Percentiles rank a stretch among this genome's conserved stretches.
Evolutionary conservation across 1,140 invertebrate genomes (phyloP).

Genomic region (Cyclina sinensis): DNA sequence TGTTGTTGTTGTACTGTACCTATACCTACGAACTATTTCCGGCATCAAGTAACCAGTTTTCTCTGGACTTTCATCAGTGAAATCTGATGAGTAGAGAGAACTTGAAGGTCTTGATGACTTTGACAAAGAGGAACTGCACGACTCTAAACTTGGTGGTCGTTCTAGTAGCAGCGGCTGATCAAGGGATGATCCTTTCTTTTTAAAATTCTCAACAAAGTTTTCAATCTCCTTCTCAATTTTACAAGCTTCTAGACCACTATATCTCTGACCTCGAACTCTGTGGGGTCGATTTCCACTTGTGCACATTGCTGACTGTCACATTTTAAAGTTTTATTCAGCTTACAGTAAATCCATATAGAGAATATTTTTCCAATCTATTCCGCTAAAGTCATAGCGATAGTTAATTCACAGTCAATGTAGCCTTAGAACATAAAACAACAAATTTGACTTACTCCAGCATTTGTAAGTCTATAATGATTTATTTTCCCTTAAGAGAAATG

Average conservation of each 20-base stretch:
- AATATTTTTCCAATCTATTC: neutral
- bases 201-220: slow-evolving; percentile 68
- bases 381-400: too few relatives aligned
- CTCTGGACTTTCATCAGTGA: slow-evolving; percentile 66
- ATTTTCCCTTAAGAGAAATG: too few relatives aligned
- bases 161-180: slow-evolving; percentile 48
- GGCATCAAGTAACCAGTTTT: slow-evolving; percentile 66
- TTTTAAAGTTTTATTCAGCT: slow-evolving; percentile 14
- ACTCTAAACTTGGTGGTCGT: slow-evolving; percentile 57
- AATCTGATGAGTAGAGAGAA: slow-evolving; percentile 65
- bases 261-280: slow-evolving; percentile 61
- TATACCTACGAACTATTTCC: slow-evolving; percentile 62
- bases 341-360: neutral
- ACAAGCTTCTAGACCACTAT: slow-evolving; percentile 61
- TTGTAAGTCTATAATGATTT: too few relatives aligned
- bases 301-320: slow-evolving; percentile 57
- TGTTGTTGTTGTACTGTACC: slow-evolving; percentile 65
- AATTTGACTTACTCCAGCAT: too few relatives aligned
- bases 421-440: too few relatives aligned
- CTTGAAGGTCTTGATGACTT: slow-evolving; percentile 57
- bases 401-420: too few relatives aligned
- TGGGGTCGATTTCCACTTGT: slow-evolving; percentile 51
- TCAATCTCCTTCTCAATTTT: slow-evolving; percentile 68
- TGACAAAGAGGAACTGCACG: slow-evolving; percentile 57
- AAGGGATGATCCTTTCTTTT: slow-evolving; percentile 59